Evolutionary conservation across 2,113 vertebrate species (phyloP).

Genomic region (Rutilus rutilus): DNA sequence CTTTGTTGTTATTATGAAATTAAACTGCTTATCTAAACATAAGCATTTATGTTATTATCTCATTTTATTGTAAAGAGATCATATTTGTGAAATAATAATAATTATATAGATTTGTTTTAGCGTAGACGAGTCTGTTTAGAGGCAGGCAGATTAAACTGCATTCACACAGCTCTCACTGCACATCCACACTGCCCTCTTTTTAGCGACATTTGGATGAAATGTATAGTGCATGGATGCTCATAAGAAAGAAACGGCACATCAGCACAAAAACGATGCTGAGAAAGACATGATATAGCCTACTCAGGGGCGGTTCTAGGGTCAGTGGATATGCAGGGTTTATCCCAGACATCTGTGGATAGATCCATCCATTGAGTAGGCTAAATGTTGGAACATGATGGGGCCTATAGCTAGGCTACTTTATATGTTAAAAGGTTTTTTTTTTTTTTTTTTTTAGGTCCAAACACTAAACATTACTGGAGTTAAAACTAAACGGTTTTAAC

Average conservation of each 20-base stretch:
- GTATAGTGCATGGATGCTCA: neutral
- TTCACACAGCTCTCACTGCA: neutral
- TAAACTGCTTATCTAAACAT: neutral
- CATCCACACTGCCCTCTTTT: neutral
- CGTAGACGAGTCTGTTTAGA: neutral
- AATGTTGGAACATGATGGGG: neutral
- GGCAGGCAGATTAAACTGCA: neutral
- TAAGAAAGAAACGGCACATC: neutral
- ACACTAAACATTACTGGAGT: neutral
- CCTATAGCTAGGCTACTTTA: neutral
- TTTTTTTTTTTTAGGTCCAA: neutral
- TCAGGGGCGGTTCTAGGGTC: slow-evolving; percentile 12
- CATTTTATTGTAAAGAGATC: neutral
- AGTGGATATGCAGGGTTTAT: neutral
- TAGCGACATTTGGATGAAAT: neutral
- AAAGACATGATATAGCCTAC: neutral
- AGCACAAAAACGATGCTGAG: slow-evolving; percentile 25
- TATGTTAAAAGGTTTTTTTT: neutral
- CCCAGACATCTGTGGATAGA: slow-evolving; percentile 5
- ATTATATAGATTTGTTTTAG: neutral
- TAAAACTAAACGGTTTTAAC: too few species aligned
- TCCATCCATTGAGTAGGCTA: neutral
- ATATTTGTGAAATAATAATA: neutral
- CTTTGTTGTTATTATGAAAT: neutral
- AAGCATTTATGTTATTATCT: too few species aligned